Base-by-base conservation (phyloP, 2,113 vertebrate genomes). In the Megalops atlanticus region DNA sequence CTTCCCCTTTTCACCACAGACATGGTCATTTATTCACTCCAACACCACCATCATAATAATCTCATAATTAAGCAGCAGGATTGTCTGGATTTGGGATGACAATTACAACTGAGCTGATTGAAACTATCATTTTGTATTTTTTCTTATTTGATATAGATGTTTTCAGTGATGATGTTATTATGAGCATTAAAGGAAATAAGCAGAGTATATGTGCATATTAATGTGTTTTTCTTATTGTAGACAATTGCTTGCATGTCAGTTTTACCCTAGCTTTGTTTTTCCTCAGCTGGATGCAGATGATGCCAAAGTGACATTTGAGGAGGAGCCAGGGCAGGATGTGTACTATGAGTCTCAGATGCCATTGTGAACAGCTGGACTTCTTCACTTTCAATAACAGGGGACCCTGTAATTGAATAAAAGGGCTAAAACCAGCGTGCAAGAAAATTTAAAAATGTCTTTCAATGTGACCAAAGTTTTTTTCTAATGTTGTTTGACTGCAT, bases 301-400 rank as follows among this genome's bases (percentile, higher is more conserved):
- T 0, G 92, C 90, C 8, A 94, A 95, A 82, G 91, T 94, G 27
- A 94, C 86, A 31, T 95, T 98, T 0, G 97, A 98, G 0, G 97
- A 99, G 89, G 86, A 92, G 1, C 94, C 95, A 3, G 97, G 97
- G 6, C 89, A 84, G 1, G 98, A 99, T 1, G 94, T 97, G 43
- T 99, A 99, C 76, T 85, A 95, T 39, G 97, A 99, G 91, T 92
- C 95, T 78, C 92, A 93, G 85, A 99, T 99, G 98, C 97, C 98
- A 11, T 83, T 91, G 74, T 94, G 85, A 88, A 52, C 41, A 24
- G 8, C 64, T 70, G 31, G n/a, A 64, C 18, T 41, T 45, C 43
- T 45, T 6, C 6, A 39, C 21, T 70, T 40, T 49, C 43, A 35
- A 47, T 16, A 47, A 21, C 45, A 36, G 12, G 2, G 14, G 31